Evolutionary conservation across 2,888 invertebrate species (phyloP), one percentile per base, ranked within the genome.

Genomic region (Drosophila bunnanda): DNA sequence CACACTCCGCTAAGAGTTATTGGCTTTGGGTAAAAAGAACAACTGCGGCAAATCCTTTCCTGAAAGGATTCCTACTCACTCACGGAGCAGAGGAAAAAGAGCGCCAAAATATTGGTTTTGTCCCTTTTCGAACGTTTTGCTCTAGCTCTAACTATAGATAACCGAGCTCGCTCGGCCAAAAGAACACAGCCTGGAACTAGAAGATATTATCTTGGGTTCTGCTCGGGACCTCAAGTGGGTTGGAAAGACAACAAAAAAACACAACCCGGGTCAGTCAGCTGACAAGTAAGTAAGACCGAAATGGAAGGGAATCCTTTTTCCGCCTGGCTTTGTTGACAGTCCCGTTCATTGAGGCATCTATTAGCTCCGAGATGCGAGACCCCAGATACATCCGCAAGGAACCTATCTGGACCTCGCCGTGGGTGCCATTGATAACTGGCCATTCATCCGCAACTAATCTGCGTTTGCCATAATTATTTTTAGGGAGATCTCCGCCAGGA

Each of bases 391-490:
- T 50, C 41, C 44, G 54, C 34, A 55, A 25, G 43, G n/a, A 34
- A n/a, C 43, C 20, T 43, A 50, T 25, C 8, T 43, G 56, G 30
- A 43, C 56, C 55, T 48, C 68, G 50, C 61, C 48, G 52, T 70
- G 73, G 67, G 64, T 60, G 68, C 67, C 78, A 78, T 79, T 78
- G 82, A 81, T 79, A 72, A 67, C 73, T 74, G 57, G 54, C 67
- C 78, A 76, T 70, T 80, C 77, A 77, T 57, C 71, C 78, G 79
- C 76, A 79, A 69, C 83, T 79, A 86, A 83, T 83, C 87, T 69
- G 44, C 58, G 76, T 79, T 86, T 68, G 79, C 86, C 56, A 82
- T 82, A 75, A 79, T 82, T 75, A 79, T 86, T 80, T 80, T 79
- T 36, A 62, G 41, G 32, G 30, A 28, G 36, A 68, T 58, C 56